Base-by-base conservation (phyloP, 2,888 invertebrate genomes). In the Gandaritis pyraliata region DNA sequence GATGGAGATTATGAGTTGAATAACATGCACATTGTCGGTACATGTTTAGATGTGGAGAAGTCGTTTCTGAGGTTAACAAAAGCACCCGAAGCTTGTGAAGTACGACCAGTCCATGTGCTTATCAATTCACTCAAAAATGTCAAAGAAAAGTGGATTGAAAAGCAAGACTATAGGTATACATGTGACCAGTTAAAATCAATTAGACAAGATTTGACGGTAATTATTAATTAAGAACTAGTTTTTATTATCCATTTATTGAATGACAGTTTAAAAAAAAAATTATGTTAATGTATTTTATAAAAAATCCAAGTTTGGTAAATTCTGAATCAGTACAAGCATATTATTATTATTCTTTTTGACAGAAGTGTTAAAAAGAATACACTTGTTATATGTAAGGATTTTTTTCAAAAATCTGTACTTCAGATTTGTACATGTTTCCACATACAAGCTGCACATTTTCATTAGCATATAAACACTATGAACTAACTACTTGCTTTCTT, bases 101-200 rank as follows among this genome's bases (percentile, higher is more conserved):
- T 99, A 65, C 94, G 99, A 66, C 99, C 99, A 72, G 95, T 96
- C 74, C 94, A 95, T 81, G 95, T 99, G 50, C 94, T 99, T 65
- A 93, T 93, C 75, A 95, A 94, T 82, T 97, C 99, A 48, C 93
- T 99, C 78, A 95, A 94, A 80, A 96, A 97, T 93, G 98, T 99
- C 11, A 98, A 98, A 88, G 94, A 95, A 48, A 95, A 96, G 77
- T 99, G 99, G 98, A 94, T 96, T 70, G 94, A 95, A 60, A 97
- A 96, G 77, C 96, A 96, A 81, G 98, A 99, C 91, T 99, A 99
- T 89, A 95, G 95, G 88, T 99, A 98, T 93, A 97, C 98, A 64
- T 99, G 99, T 93, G 99, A 99, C 93, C 99, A 99, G 90, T 93
- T 99, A 61, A 99, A 99, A 90, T 98, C 99, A 8, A 99, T 99